Percentiles rank a stretch among this genome's conserved stretches.
These are phyloP conservation scores for Acrocephalus kingi DNA, from an alignment of 2,113 vertebrate genomes.

Conservation along the genomic window DNA sequence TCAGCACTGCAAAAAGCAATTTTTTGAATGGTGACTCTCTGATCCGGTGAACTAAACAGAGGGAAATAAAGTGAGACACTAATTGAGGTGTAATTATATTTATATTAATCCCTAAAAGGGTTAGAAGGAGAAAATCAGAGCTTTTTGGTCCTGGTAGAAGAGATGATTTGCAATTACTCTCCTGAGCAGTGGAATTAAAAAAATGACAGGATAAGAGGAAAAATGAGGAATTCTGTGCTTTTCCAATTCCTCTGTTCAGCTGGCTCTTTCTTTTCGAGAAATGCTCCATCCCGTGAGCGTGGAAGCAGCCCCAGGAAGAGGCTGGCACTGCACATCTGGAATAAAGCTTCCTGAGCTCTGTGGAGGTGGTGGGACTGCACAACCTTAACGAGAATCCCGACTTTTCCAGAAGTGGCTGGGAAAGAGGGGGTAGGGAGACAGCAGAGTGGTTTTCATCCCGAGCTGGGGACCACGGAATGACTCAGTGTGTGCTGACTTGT, in stretches of 20 bases:
- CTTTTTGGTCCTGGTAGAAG: not conserved
- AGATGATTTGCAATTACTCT: not conserved
- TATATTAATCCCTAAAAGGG: not conserved
- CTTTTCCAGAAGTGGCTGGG: not conserved
- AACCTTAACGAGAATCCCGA: conserved; percentile 39
- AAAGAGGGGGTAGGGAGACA: not conserved
- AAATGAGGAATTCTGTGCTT: not conserved
- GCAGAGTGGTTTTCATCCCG: not conserved
- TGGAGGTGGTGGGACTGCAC: conserved; percentile 16
- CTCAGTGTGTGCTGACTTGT: not conserved
- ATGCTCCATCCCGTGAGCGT: not conserved
- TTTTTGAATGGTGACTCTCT: not conserved
- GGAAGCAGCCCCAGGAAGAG: not conserved
- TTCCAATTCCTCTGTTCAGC: not conserved
- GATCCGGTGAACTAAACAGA: not conserved
- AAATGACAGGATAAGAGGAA: not conserved
- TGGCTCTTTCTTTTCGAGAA: not conserved
- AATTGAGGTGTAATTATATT: not conserved
- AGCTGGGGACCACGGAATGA: not conserved
- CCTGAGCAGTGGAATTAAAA: not conserved
- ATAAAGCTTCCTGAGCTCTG: not conserved
- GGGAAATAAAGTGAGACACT: not conserved
- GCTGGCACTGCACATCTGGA: conserved; percentile 26
- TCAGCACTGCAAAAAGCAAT: not conserved
- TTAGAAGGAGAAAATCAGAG: not conserved